Evolutionary conservation across 2,113 vertebrate species (phyloP), one percentile per base, ranked within the genome.

Genomic region (Carassius gibelio): DNA sequence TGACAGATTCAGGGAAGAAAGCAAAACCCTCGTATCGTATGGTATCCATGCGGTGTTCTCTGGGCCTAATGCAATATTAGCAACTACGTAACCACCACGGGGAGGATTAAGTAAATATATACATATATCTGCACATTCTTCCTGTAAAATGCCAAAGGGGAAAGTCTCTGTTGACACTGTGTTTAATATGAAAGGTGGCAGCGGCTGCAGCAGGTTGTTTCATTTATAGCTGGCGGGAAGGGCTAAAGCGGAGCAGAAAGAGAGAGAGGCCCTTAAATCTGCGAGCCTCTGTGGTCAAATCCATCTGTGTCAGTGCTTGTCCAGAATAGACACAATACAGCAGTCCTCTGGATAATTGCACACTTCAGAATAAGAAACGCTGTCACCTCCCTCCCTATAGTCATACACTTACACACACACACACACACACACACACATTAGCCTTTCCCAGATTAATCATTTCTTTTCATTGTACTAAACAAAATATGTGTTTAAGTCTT

Each of bases 281-380:
- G 88, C 71, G 75, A 91, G 91, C 84, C 86, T 89, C 90, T 93
- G 89, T 87, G 95, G 93, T 95, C 94, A 94, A 94, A 95, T 91
- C 88, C 93, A 93, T 95, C 93, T 89, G 91, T 95, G 93, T 93
- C 93, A 92, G 94, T 88, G 94, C 93, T 90, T 90, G 92, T 96
- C 96, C 94, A 95, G 98, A 97, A 95, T 90, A 93, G 95, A 91
- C 88, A 90, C 94, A 94, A 96, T 94, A 88, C 89, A 88, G 90
- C 91, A 90, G 93, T 92, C 91, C 88, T 92, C 93, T 92, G 94
- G 95, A 86, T 97, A 96, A 98, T 98, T 96, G 96, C 90, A 92
- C 89, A 95, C 94, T 96, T 90, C 91, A 94, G 94, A 94, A 94
- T 94, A 96, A 95, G 95, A 95, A 88, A 90, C 90, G 78, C 91